These are phyloP conservation scores for Ciconia boyciana DNA, from an alignment of 2,113 vertebrate species.

Conservation along the genomic window DNA sequence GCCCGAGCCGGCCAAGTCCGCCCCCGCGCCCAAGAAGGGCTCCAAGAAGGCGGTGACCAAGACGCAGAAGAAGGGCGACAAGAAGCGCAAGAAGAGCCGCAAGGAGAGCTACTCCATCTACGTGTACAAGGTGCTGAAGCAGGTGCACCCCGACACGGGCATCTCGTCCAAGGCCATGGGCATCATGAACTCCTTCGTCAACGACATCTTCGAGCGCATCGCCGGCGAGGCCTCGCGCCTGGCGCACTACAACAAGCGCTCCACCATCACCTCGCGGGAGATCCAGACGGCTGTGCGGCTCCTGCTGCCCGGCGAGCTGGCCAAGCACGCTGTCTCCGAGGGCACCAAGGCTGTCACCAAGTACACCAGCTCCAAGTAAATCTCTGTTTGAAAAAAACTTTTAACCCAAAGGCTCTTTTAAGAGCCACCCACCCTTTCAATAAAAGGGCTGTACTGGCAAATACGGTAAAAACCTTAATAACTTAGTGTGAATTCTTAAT, in stretches of 20 bases:
- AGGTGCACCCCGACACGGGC: conserved; percentile 81
- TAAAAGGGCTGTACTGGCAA: not conserved
- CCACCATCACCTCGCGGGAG: conserved; percentile 78
- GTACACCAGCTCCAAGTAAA: conserved; percentile 71
- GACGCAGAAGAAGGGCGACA: conserved; percentile 70
- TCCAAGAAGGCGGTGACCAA: conserved; percentile 74
- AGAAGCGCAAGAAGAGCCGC: conserved; percentile 69
- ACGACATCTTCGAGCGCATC: conserved; percentile 76
- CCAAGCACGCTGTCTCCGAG: conserved; percentile 77
- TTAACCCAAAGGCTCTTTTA: conserved; percentile 74
- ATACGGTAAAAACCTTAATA: not conserved
- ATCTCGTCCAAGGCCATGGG: conserved; percentile 80
- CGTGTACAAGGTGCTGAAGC: conserved; percentile 81
- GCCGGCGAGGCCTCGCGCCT: conserved; percentile 67
- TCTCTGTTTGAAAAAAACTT: no score
- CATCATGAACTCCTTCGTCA: conserved; percentile 80
- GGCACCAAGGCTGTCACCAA: conserved; percentile 86
- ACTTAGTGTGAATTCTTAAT: not conserved
- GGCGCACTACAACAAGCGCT: conserved; percentile 78
- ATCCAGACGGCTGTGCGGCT: conserved; percentile 87
- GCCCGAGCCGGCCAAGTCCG: conserved; percentile 55
- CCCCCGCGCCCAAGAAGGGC: conserved; percentile 68
- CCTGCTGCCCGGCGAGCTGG: conserved; percentile 57
- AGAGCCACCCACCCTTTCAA: conserved; percentile 46
- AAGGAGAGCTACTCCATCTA: conserved; percentile 77